Conservation (phyloP, 2,888 invertebrate species). For the Cheilosia vulpina region DNA sequence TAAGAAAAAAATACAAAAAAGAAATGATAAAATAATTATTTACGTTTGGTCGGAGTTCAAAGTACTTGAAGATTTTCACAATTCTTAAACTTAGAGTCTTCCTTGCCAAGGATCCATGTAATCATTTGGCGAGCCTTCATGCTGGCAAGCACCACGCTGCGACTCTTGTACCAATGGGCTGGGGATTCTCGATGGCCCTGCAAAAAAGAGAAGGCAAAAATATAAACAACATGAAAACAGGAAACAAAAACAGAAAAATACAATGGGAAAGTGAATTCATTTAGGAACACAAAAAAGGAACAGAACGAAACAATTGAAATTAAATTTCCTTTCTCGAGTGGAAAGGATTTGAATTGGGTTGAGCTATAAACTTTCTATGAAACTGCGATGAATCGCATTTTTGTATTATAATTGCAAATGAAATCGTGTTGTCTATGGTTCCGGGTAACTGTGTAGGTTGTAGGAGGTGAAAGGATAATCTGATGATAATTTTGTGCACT, state of each 20-base stretch:
- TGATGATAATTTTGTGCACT: conserved; percentile 14
- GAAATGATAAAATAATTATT: conserved; percentile 29
- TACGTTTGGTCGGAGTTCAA: conserved; percentile 84
- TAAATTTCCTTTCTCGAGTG: conserved; percentile 31
- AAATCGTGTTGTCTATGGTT: conserved; percentile 23
- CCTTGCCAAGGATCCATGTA: conserved; percentile 95
- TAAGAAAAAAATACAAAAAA: conserved; percentile 9
- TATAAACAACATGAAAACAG: conserved; percentile 14
- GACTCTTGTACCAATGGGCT: conserved; percentile 92
- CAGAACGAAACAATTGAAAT: conserved; percentile 40
- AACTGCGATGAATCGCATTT: conserved; percentile 13
- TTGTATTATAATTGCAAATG: conserved; percentile 42
- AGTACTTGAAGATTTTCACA: conserved; percentile 95
- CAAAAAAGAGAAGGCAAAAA: conserved; percentile 28
- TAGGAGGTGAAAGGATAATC: conserved; percentile 14
- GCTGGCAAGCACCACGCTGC: conserved; percentile 93
- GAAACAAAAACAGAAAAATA: not conserved
- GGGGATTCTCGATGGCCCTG: conserved; percentile 85
- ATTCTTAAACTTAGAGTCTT: conserved; percentile 95
- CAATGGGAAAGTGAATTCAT: conserved; percentile 6
- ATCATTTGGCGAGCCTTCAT: conserved; percentile 96
- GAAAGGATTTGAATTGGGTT: conserved; percentile 12
- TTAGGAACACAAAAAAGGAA: conserved; percentile 16
- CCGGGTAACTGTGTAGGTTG: not conserved
- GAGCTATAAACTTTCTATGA: not conserved